A percentile compares a stretch with the other conserved stretches of the same genome.
These are phyloP conservation scores for Sarcophilus harrisii DNA, from an alignment of 2,797 vertebrate genomes.

Conservation along the genomic window DNA sequence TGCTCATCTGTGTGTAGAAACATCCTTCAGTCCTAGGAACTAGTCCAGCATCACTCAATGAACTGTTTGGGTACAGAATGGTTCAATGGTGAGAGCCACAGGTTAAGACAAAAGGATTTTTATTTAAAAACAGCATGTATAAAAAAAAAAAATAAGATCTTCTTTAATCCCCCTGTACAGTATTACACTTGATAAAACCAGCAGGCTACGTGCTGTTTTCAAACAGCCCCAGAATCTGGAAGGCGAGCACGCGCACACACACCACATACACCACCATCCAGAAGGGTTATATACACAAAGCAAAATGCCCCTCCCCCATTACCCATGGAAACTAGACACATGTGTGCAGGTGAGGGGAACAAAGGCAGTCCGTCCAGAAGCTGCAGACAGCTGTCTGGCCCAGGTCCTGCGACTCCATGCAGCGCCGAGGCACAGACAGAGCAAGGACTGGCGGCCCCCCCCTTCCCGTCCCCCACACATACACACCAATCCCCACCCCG, in stretches of 20 bases:
- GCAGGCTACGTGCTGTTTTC: constrained; percentile 80
- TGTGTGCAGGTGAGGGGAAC: constrained; percentile 20
- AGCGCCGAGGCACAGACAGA: constrained; percentile 59
- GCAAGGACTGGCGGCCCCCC: constrained; percentile 57
- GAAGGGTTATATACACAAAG: constrained; percentile 73
- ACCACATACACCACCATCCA: constrained; percentile 50
- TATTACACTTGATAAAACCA: constrained; percentile 86
- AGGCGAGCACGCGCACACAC: constrained; percentile 63
- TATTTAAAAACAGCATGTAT: constrained; percentile 88
- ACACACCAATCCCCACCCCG: constrained; percentile 16
- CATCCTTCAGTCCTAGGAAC: neutral
- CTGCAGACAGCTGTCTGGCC: constrained; percentile 64
- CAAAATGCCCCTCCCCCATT: constrained; percentile 29
- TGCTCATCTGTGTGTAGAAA: neutral
- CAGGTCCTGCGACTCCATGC: constrained; percentile 70
- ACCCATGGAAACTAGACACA: constrained; percentile 50
- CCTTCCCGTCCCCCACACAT: neutral
- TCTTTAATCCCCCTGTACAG: constrained; percentile 87
- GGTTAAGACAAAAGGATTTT: constrained; percentile 80
- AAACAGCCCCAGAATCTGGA: constrained; percentile 80
- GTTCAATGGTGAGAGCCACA: neutral
- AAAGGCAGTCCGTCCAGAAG: constrained; percentile 25
- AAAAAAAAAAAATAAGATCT: constrained; percentile 89
- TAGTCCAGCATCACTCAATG: neutral
- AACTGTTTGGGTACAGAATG: neutral